Base-by-base conservation (phyloP, 2,888 invertebrate species). In the Agrotis ipsilon region DNA sequence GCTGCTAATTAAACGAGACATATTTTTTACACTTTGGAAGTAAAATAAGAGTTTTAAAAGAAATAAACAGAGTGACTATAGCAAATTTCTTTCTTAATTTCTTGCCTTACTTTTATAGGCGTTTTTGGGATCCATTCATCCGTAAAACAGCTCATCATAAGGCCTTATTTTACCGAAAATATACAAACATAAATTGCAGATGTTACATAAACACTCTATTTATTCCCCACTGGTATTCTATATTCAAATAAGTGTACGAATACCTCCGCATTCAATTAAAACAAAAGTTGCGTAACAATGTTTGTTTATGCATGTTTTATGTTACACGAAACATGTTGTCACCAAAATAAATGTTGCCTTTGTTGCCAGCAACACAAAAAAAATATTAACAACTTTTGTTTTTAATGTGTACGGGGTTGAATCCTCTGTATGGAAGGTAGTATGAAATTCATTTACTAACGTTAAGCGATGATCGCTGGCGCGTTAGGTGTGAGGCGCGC, bases 361-460 rank as follows among this genome's bases (percentile, higher is more conserved):
- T 39, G 32, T 51, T 32, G 5, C 6, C 21, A 62, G 13, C 16
- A 19, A 62, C 18, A 55, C 18, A 24, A 39, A 65, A 48, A 14
- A 3, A 49, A 39, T 21, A 49, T 61, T 39, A 13, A 13, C n/a
- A 39, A 55, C 19, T 48, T 48, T 24, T 46, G 21, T 54, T 46
- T 9, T 46, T 13, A n/a, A 46, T 13, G 4, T 1, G 0, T 19
- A 55, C 1, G 2, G 68, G 48, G 16, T 4, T 21, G 19, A 24
- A 55, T 21, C 63, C 32, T 60, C n/a, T 51, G 21, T 57, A 54
- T 51, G 70, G 66, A 70, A 61, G 70, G 64, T 78, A 70, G 65
- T 66, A 64, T 55, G 52, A 6, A 73, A 75, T 83, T 81, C 79
- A 81, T 83, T 83, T 78, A 81, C 80, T 80, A 82, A 82, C 82